These are phyloP conservation scores for Pipistrellus kuhlii DNA, from an alignment of 2,797 vertebrate genomes.

Conservation along the genomic window DNA sequence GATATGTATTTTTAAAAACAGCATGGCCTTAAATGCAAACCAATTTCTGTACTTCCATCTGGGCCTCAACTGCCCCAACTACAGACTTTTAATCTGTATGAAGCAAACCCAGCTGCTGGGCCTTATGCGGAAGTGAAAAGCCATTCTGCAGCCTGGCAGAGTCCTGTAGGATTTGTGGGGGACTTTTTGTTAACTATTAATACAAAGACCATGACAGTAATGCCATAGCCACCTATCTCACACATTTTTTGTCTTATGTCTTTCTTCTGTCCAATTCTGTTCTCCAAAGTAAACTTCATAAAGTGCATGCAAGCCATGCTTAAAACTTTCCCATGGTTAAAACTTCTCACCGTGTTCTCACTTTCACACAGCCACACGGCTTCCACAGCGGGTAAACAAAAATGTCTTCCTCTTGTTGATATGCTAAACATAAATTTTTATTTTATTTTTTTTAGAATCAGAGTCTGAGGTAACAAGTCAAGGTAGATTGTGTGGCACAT, in stretches of 20 bases:
- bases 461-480: neutral
- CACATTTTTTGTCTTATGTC: neutral
- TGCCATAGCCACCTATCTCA: neutral
- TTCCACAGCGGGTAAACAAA: neutral
- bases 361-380: neutral
- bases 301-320: too few relatives aligned
- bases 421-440: neutral
- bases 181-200: neutral
- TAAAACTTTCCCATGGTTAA: too few relatives aligned
- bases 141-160: neutral
- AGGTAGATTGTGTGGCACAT: neutral
- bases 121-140: neutral
- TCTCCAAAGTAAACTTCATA: too few relatives aligned
- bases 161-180: neutral
- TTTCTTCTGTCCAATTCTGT: too few relatives aligned
- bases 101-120: neutral
- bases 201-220: neutral
- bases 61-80: neutral
- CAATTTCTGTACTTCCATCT: neutral
- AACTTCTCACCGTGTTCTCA: neutral
- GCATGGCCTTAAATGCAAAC: neutral
- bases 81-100: neutral
- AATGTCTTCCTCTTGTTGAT: neutral
- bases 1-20: neutral
- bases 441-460: neutral